Percentiles rank a stretch among this genome's conserved stretches.
Conservation (phyloP, 2,797 vertebrate genomes). For the Fratercula arctica region DNA sequence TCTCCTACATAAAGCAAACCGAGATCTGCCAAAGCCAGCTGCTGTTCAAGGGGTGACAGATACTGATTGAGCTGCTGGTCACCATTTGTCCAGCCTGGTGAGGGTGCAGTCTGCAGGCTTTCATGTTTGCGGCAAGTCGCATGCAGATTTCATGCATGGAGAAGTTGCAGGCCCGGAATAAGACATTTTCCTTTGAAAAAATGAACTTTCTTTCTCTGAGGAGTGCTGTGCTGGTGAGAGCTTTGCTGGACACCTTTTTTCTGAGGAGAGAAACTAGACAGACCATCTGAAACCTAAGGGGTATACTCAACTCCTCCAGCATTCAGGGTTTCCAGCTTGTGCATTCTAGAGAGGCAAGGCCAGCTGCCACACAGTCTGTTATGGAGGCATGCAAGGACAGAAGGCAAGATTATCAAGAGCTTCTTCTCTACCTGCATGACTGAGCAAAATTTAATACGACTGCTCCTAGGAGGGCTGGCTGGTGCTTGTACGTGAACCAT, state of each 20-base stretch:
- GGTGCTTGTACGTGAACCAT: background rate
- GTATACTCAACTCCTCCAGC: background rate
- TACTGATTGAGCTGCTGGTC: background rate
- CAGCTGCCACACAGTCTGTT: background rate
- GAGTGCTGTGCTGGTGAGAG: background rate
- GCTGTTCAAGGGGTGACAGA: accelerated
- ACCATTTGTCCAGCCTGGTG: background rate
- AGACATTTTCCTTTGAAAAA: background rate
- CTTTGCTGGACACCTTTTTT: background rate
- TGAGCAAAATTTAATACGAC: background rate
- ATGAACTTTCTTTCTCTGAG: background rate
- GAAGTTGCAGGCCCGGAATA: background rate
- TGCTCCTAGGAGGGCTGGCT: background rate
- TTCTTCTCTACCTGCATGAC: background rate
- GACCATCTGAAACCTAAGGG: background rate
- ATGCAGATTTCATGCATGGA: background rate
- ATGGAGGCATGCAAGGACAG: background rate
- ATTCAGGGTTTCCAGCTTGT: background rate
- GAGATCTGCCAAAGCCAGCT: background rate
- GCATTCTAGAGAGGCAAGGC: background rate
- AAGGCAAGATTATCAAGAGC: background rate
- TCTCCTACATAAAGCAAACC: background rate
- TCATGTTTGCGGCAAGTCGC: background rate
- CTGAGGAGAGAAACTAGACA: background rate
- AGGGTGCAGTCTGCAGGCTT: background rate